Percentiles rank a stretch among this genome's conserved stretches.
phyloP scores from a whole-genome alignment of 2,113 vertebrate genomes.

The Macrotis lagotis region DNA sequence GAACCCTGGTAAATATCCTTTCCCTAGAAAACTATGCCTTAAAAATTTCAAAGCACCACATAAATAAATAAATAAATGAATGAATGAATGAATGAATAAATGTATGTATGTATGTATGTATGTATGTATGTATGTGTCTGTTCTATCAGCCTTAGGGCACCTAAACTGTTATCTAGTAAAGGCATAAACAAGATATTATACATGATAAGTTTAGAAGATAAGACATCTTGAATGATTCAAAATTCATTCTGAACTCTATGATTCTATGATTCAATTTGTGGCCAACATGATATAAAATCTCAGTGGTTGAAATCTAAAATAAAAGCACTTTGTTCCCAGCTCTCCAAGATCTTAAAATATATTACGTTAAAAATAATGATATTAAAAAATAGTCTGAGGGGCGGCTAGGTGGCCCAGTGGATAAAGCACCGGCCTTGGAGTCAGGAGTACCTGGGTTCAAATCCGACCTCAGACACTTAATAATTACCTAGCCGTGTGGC shows the following conservation, averaged over 20 bases:
- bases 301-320: not conserved
- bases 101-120: no score
- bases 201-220: not conserved
- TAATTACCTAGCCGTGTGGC: no score
- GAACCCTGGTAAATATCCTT: not conserved
- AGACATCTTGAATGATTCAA: not conserved
- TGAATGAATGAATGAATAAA: no score
- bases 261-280: not conserved
- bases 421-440: no score
- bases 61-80: no score
- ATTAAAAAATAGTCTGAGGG: no score
- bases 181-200: not conserved
- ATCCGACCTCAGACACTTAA: no score
- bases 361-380: not conserved
- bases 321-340: not conserved
- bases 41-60: not conserved
- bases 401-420: no score
- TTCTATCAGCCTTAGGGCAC: not conserved
- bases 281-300: not conserved
- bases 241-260: constrained; percentile 23
- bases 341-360: not conserved
- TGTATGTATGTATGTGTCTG: no score
- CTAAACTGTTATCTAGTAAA: constrained; percentile 25
- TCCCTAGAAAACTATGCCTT: constrained; percentile 12
- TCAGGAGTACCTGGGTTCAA: no score